A percentile compares a stretch with the other conserved stretches of the same genome.
phyloP scores from a whole-genome alignment of 2,113 vertebrate genomes.

The Scatophagus argus region DNA sequence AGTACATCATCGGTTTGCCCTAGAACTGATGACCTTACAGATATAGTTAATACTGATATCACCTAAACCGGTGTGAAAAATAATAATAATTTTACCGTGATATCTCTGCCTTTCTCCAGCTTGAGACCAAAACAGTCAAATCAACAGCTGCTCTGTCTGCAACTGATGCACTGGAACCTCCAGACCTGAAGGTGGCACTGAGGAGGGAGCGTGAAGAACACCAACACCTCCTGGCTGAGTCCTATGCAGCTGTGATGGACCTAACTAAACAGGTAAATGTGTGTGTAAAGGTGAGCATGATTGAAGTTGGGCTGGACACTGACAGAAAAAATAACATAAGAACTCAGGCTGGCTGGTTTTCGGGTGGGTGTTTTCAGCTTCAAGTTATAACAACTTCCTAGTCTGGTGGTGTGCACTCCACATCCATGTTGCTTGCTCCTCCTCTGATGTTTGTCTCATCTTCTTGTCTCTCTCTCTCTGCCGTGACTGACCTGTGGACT shows the following conservation, averaged over 20 bases:
- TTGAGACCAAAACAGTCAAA: conserved; percentile 92
- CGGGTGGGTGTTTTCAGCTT: neutral
- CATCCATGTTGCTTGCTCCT: neutral
- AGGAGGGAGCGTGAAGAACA: conserved; percentile 95
- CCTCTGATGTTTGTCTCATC: conserved; percentile 9
- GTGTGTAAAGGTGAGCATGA: neutral
- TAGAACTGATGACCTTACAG: neutral
- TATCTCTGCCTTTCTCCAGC: conserved; percentile 73
- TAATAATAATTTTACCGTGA: too few relatives aligned
- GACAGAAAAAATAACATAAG: neutral
- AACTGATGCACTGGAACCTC: conserved; percentile 80
- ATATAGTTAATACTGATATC: too few relatives aligned
- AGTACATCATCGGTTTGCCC: too few relatives aligned
- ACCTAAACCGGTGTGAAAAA: too few relatives aligned
- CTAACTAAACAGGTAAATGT: conserved; percentile 91
- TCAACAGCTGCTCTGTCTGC: conserved; percentile 54
- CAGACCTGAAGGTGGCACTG: conserved; percentile 91
- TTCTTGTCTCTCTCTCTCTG: neutral
- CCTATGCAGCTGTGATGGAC: conserved; percentile 97
- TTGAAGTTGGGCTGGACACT: neutral
- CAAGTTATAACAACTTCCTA: neutral
- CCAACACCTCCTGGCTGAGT: conserved; percentile 96
- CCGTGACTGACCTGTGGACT: conserved; percentile 61
- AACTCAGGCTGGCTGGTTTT: neutral
- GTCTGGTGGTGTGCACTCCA: neutral